Evolutionary conservation across 1,140 invertebrate genomes (phyloP), one percentile per base, ranked within the genome.

Genomic region (Metopolophium dirhodum): DNA sequence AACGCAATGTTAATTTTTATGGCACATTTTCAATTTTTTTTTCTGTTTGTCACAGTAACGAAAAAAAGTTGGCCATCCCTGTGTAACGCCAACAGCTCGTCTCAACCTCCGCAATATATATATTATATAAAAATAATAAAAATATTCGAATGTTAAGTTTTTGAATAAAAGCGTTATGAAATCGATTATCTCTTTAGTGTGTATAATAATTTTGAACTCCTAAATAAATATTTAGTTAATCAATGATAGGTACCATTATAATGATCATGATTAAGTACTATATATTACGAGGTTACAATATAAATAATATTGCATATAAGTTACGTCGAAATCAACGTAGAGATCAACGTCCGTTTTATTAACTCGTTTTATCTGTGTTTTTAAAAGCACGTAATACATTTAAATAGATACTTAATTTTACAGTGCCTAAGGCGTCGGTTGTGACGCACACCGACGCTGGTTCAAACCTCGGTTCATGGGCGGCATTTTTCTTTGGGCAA

Each of bases 271-370:
- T 68, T 68, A 68, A n/a, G 9, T n/a, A 14, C 18, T 6, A 77
- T n/a, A 14, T 18, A 35, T n/a, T 6, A 77, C 1, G 61, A 7
- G 9, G 61, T 18, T 7, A 77, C 61, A 35, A n/a, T 77, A 77
- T 18, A 18, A n/a, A 68, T 7, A n/a, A 77, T 77, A 30, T 41
- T 41, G 41, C 30, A 14, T 68, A 68, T 68, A n/a, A 61, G 8
- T 26, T 26, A 26, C 3, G 30, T 77, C 14, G 6, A 77, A 77
- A 18, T n/a, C 4, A 77, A n/a, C 7, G 18, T n/a, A n/a, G n/a
- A n/a, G n/a, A n/a, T n/a, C 1, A 0, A 20, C n/a, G 6, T n/a
- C 0, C 0, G n/a, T 4, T 68, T 9, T 11, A 30, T 68, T 68
- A 18, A 61, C 3, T 30, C 26, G 26, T 61, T 61, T 51, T 61